Base-by-base conservation (phyloP, 2,888 invertebrate species). In the Tanypteryx hageni region DNA sequence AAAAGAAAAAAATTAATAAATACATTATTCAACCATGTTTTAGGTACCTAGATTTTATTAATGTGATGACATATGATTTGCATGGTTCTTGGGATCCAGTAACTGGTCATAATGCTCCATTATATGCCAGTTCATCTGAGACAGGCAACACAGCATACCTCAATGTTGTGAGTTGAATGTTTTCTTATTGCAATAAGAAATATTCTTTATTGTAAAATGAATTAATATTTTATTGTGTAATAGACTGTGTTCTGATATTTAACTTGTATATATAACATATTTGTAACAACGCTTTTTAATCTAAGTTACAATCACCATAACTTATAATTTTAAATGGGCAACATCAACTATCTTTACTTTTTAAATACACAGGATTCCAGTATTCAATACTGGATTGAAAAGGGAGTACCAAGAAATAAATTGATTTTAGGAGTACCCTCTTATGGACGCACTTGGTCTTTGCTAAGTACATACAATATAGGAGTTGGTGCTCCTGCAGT, bases 61-160 rank as follows among this genome's bases (percentile, higher is more conserved):
- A 97, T 94, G 94, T 98, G 0, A 98, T 98, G 98, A 94, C 97
- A 0, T 98, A 98, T 93, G 97, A 97, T 94, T 95, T 97, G 93
- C 96, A 97, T 93, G 97, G 97, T 0, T 95, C 96, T 0, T 97
- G 97, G 96, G 97, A 97, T 89, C 91, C 94, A 0, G 95, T 95
- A 0, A 96, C 97, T 0, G 97, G 97, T 0, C 96, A 97, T 92
- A 97, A 97, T 94, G 96, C 97, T 0, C 97, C 97, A 0, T 95
- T 98, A 0, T 96, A 96, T 93, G 94, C 95, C 0, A 94, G 94
- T 0, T 56, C 94, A 0, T 93, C 94, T 31, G 95, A 95, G 76
- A 93, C 93, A 1, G 93, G 93, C 7, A 27, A 76, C n/a, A n/a
- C 76, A 76, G 76, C 76, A 10, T 76, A 76, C 13, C 76, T 76